Evolutionary conservation across 2,888 invertebrate species (phyloP).

Genomic region (Drosophila macrothrix): DNA sequence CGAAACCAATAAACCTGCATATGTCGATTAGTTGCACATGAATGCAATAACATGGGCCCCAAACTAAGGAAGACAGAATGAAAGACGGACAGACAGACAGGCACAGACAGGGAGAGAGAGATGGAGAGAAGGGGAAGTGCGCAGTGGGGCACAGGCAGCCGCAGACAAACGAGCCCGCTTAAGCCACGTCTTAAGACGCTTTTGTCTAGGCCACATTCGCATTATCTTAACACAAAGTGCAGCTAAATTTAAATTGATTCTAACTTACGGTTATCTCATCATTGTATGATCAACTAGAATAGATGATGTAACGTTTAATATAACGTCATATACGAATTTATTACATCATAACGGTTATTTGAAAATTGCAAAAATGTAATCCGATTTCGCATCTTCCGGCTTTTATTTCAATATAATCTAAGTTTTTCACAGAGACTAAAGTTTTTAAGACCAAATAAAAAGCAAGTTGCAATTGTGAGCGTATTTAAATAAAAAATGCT

Average conservation of each 20-base stretch:
- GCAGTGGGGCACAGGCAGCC: conserved; percentile 34
- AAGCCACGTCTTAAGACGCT: conserved; percentile 64
- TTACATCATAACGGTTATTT: background rate
- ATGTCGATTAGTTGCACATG: conserved; percentile 75
- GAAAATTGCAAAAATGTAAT: background rate
- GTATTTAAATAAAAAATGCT: background rate
- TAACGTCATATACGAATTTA: background rate
- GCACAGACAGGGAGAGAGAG: background rate
- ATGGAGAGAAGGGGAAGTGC: background rate
- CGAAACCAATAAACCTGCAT: conserved; percentile 75
- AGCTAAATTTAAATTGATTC: conserved; percentile 16
- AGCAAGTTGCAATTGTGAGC: background rate
- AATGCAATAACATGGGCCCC: conserved; percentile 50
- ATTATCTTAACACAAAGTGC: conserved; percentile 10
- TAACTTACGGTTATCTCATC: conserved; percentile 6
- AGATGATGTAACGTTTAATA: background rate
- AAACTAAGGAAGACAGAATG: background rate
- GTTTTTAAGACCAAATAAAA: background rate
- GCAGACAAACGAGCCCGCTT: conserved; percentile 57
- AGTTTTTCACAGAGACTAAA: background rate
- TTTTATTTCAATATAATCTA: background rate
- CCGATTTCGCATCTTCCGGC: background rate
- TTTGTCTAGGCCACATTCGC: conserved; percentile 36
- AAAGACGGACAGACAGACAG: background rate
- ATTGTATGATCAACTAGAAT: background rate